Percentiles rank a stretch among this genome's conserved stretches.
phyloP scores from a whole-genome alignment of 2,113 vertebrate species.

The Perca schrenkii region DNA sequence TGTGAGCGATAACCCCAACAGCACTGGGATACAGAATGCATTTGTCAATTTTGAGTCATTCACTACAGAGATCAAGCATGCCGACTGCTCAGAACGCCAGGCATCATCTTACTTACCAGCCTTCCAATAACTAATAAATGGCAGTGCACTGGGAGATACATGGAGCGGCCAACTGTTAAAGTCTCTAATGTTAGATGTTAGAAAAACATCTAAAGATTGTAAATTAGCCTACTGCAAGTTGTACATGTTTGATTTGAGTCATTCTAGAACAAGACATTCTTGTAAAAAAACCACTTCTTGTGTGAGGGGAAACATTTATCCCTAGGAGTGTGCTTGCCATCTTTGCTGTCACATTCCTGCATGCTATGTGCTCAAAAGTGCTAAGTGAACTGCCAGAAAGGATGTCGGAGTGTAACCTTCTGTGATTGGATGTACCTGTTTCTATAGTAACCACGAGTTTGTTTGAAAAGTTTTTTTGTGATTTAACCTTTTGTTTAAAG shows the following conservation, averaged over 20 bases:
- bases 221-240: slow-evolving; percentile 36
- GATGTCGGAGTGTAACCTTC: neutral
- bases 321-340: slow-evolving; percentile 1
- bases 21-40: neutral
- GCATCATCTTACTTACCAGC: slow-evolving; percentile 1
- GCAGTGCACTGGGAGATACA: slow-evolving; percentile 10
- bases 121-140: slow-evolving; percentile 48
- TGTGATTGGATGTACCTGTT: slow-evolving; percentile 13
- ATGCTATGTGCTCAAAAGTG: slow-evolving; percentile 20
- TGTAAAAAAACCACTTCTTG: slow-evolving; percentile 54
- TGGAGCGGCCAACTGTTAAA: slow-evolving; percentile 21
- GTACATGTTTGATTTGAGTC: slow-evolving; percentile 50
- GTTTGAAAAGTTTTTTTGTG: slow-evolving; percentile 6
- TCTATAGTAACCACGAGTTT: slow-evolving; percentile 50
- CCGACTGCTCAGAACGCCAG: slow-evolving; percentile 13
- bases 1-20: slow-evolving; percentile 8
- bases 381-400: slow-evolving; percentile 5
- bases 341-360: slow-evolving; percentile 42
- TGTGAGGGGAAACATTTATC: slow-evolving; percentile 58
- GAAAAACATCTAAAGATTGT: slow-evolving; percentile 31
- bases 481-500: slow-evolving; percentile 30
- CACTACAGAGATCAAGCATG: slow-evolving; percentile 6
- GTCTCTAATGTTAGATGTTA: slow-evolving; percentile 40
- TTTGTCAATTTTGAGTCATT: slow-evolving; percentile 12
- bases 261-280: slow-evolving; percentile 12